These are phyloP conservation scores for Clepsis dumicolana DNA, from an alignment of 2,888 invertebrate genomes.

Conservation along the genomic window DNA sequence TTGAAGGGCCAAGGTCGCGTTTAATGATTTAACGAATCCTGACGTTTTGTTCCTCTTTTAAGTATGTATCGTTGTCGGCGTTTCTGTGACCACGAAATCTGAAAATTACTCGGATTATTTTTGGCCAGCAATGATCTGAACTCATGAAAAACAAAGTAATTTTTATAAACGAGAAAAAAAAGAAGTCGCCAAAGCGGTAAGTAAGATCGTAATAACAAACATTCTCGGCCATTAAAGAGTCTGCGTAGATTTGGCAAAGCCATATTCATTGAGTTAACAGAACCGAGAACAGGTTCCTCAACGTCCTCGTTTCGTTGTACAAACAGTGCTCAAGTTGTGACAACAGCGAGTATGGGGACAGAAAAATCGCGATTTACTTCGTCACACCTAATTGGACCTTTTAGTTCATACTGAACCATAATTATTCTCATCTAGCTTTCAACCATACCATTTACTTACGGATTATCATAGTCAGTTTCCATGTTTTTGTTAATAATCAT, in stretches of 20 bases:
- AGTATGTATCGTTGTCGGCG: background rate
- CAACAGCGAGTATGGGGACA: slow-evolving; percentile 51
- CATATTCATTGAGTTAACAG: slow-evolving; percentile 65
- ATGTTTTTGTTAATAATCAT: too few species aligned
- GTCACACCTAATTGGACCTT: background rate
- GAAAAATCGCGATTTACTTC: slow-evolving; percentile 5
- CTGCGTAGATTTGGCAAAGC: slow-evolving; percentile 47
- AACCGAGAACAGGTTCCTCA: slow-evolving; percentile 64
- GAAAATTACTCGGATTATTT: background rate
- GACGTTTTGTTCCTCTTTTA: background rate
- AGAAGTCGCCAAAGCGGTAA: slow-evolving; percentile 8
- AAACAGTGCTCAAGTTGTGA: slow-evolving; percentile 62
- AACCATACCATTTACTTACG: too few species aligned
- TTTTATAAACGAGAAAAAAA: slow-evolving; percentile 19
- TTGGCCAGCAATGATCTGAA: background rate
- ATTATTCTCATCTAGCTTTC: too few species aligned
- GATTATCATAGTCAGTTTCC: too few species aligned
- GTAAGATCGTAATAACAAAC: slow-evolving; percentile 21
- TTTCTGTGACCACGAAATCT: background rate
- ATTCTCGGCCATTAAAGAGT: slow-evolving; percentile 20
- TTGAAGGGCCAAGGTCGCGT: too few species aligned
- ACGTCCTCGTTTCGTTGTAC: slow-evolving; percentile 67
- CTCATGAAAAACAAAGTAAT: slow-evolving; percentile 4
- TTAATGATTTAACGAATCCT: background rate
- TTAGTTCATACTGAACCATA: too few species aligned